A percentile compares a stretch with the other conserved stretches of the same genome.
phyloP scores from a whole-genome alignment of 2,797 vertebrate genomes.

The Coendou prehensilis region DNA sequence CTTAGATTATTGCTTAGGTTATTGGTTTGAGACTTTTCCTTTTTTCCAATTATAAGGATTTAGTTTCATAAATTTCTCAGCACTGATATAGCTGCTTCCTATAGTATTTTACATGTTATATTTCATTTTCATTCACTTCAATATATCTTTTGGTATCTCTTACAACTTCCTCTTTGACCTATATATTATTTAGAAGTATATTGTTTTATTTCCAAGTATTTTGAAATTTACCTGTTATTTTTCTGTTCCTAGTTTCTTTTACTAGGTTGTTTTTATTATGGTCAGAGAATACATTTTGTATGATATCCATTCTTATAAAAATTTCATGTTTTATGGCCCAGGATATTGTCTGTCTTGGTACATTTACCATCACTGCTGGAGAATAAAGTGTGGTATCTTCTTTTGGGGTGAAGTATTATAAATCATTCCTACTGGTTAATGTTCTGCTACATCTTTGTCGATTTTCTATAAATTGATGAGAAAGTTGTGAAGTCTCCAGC shows the following conservation, averaged over 20 bases:
- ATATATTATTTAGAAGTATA: not conserved
- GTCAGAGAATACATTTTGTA: not conserved
- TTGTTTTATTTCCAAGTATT: not conserved
- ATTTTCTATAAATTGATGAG: not conserved
- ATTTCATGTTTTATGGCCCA: not conserved
- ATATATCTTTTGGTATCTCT: not conserved
- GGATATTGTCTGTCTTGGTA: not conserved
- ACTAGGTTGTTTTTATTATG: not conserved
- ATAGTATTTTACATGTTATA: not conserved
- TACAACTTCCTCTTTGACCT: not conserved
- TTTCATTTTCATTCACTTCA: constrained; percentile 31
- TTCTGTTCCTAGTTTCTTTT: not conserved
- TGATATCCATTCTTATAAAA: not conserved
- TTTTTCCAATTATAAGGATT: not conserved
- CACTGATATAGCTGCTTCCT: not conserved
- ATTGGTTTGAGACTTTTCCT: not conserved
- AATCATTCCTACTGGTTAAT: not conserved
- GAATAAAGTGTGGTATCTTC: not conserved
- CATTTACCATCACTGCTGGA: not conserved
- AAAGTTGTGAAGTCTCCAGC: not conserved
- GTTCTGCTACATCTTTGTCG: not conserved
- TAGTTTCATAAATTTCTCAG: not conserved
- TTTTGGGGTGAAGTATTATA: not conserved
- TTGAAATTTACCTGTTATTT: not conserved
- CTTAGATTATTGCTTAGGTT: not conserved